Evolutionary conservation across 2,797 vertebrate genomes (phyloP).

Genomic region (Stomatorhinus walkeri): DNA sequence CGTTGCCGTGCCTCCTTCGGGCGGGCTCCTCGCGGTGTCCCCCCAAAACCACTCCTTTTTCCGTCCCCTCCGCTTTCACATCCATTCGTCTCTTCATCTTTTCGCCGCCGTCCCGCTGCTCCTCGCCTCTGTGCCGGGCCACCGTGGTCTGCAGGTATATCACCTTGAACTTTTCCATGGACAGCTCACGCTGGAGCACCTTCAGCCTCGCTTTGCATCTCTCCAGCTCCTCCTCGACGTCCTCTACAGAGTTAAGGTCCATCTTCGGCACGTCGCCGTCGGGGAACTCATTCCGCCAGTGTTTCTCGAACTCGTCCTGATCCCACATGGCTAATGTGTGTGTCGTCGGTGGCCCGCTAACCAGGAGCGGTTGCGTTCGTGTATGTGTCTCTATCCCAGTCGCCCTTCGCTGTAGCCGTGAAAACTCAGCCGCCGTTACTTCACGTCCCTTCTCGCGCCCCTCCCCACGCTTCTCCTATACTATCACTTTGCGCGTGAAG

Average conservation of each 20-base stretch:
- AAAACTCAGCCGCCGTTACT: background rate
- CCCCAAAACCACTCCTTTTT: conserved; percentile 7
- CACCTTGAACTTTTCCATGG: conserved; percentile 87
- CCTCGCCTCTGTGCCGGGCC: conserved; percentile 47
- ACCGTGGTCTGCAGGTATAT: conserved; percentile 79
- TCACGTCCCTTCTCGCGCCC: background rate
- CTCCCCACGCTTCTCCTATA: background rate
- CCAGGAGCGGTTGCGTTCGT: background rate
- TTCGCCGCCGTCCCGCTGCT: conserved; percentile 37
- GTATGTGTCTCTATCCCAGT: background rate
- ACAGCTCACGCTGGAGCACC: conserved; percentile 72
- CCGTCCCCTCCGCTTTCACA: conserved; percentile 21
- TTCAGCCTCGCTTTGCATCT: conserved; percentile 67
- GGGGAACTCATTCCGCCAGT: conserved; percentile 85
- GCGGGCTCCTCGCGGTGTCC: conserved; percentile 26
- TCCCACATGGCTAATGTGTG: conserved; percentile 66
- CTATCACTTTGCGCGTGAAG: conserved; percentile 17
- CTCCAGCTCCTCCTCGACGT: conserved; percentile 78
- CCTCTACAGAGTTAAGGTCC: conserved; percentile 66
- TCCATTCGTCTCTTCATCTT: conserved; percentile 39
- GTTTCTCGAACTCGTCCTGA: conserved; percentile 76
- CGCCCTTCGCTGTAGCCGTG: background rate
- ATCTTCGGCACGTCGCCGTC: conserved; percentile 70
- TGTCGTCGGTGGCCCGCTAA: background rate
- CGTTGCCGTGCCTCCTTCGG: conserved; percentile 21